Conservation (phyloP, 2,113 vertebrate genomes). For the Oryctolagus cuniculus region mOryCun1.1 NC_091449.1:31651501-31652000, state of each 20-base stretch:
- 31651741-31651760: neutral
- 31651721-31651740: neutral
- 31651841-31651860: neutral
- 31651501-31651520: neutral
- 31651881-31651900: no score
- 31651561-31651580: neutral
- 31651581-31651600: neutral
- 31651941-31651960: no score
- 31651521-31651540: no score
- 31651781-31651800: neutral
- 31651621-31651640: neutral
- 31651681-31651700: neutral
- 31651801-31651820: neutral
- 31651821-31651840: neutral
- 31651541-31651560: neutral
- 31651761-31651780: neutral
- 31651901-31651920: no score
- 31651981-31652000: no score
- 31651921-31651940: no score
- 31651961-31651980: no score
- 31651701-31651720: no score
- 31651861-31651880: no score
- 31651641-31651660: fast-evolving
- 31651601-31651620: neutral
- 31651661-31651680: neutral